Evolutionary conservation across 2,113 vertebrate genomes (phyloP), one percentile per base, ranked within the genome.

Genomic region (Pluvialis apricaria): DNA sequence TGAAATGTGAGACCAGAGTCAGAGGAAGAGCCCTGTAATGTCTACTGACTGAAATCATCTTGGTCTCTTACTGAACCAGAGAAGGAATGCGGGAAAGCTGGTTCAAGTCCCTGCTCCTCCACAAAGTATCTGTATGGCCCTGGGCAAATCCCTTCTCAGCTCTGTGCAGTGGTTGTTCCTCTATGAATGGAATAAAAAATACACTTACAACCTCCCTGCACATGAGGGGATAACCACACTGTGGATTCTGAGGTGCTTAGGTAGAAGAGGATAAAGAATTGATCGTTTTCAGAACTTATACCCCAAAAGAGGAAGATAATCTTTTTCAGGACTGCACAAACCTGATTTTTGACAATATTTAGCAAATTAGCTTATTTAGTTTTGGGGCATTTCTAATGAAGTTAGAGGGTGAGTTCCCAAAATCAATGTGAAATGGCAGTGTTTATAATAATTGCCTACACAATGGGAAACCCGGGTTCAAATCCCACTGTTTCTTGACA

Each of bases 41-140:
- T 54, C 79, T 54, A 7, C 12, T 66, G 85, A 5, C 81, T 88
- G 85, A 77, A 96, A 88, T 79, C 1, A 3, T 66, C 54, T 70
- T 58, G 58, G 31, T 94, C 62, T 88, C 42, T 83, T 80, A 60
- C 75, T 92, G 94, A 97, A 95, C 92, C 85, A 88, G 78, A 73
- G 64, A 82, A 92, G 42, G 93, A 96, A 96, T 90, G 93, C 83
- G 76, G 85, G 79, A 90, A 77, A 94, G 75, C 91, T 88, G 58
- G 68, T 96, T 94, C 87, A 77, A 51, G 92, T 34, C 85, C 9
- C 66, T 86, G 82, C 66, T 90, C 40, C 71, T 88, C 71, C 51
- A 83, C 34, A 62, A 51, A 82, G 22, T 38, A 51, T 70, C 79
- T 88, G 21, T 4, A 70, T 14, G 36, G 54, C 90, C 85, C 62